Evolutionary conservation across 2,797 vertebrate species (phyloP).

Genomic region (Pseudochirops corinnae): DNA sequence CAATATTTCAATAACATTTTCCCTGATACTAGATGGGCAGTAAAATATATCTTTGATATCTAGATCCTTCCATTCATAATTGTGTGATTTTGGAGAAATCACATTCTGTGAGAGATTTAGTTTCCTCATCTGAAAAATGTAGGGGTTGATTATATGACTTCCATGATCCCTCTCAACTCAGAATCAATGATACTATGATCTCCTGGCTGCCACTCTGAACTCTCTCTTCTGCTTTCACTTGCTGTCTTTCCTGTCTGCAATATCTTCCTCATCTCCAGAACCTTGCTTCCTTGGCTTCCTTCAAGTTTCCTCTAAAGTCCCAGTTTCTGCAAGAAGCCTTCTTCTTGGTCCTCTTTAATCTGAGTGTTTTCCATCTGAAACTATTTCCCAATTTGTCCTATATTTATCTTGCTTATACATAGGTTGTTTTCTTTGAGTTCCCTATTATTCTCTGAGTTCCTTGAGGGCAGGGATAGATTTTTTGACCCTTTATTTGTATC

Average conservation of each 20-base stretch:
- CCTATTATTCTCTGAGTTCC: not conserved
- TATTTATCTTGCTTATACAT: not conserved
- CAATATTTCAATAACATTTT: no score
- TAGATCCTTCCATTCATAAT: no score
- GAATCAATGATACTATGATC: no score
- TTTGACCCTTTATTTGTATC: not conserved
- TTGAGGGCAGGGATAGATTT: not conserved
- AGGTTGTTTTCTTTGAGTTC: not conserved
- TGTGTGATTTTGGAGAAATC: no score
- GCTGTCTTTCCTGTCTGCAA: not conserved
- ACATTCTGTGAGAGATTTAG: no score
- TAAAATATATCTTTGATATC: no score
- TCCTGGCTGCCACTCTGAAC: no score
- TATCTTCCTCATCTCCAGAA: not conserved
- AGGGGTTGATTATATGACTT: no score
- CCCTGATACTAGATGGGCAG: no score
- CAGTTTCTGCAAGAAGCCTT: not conserved
- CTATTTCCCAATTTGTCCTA: not conserved
- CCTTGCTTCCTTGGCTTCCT: not conserved
- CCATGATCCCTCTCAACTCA: no score
- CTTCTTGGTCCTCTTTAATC: not conserved
- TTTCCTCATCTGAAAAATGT: no score
- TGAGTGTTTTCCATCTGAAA: not conserved
- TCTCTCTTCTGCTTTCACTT: not conserved
- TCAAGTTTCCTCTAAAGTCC: not conserved